A percentile compares a stretch with the other conserved stretches of the same genome.
These are phyloP conservation scores for Sebastes oblongus DNA, from an alignment of 2,797 vertebrate species.

Conservation along the genomic window DNA sequence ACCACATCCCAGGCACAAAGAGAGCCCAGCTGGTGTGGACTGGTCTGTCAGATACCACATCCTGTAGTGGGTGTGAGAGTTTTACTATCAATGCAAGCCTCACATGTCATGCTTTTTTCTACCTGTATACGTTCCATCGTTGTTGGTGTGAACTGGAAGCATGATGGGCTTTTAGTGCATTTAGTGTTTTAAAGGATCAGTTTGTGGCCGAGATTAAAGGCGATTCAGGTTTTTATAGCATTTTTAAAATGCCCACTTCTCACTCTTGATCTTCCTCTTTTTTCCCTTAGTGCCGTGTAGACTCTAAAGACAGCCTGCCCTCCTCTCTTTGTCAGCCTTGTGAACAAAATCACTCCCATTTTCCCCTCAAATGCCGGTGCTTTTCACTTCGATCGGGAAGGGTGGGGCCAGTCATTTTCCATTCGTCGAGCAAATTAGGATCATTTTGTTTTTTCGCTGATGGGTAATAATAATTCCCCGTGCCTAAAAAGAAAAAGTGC, in stretches of 20 bases:
- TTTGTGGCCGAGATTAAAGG: background rate
- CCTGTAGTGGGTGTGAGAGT: constrained; percentile 79
- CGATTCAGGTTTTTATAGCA: constrained; percentile 5
- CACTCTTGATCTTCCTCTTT: constrained; percentile 2
- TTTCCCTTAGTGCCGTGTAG: background rate
- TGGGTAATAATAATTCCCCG: constrained; percentile 64
- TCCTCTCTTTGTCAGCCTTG: constrained; percentile 56
- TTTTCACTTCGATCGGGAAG: constrained; percentile 60
- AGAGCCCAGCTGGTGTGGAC: constrained; percentile 91
- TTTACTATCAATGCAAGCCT: constrained; percentile 61
- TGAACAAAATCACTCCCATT: constrained; percentile 69
- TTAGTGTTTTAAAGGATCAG: background rate
- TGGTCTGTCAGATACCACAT: constrained; percentile 87
- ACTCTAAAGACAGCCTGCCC: constrained; percentile 23
- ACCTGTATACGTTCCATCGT: constrained; percentile 21
- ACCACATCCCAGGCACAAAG: constrained; percentile 92
- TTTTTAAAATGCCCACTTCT: constrained; percentile 25
- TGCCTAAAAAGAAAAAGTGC: background rate
- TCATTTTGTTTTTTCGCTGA: constrained; percentile 63
- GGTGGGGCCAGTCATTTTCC: constrained; percentile 67
- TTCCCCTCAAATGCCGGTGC: constrained; percentile 62
- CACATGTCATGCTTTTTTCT: constrained; percentile 14
- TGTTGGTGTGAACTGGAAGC: background rate
- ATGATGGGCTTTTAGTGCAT: background rate
- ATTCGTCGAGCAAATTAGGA: constrained; percentile 60